Evolutionary conservation across 2,888 invertebrate species (phyloP).

Genomic region (Laspeyria flexula): DNA sequence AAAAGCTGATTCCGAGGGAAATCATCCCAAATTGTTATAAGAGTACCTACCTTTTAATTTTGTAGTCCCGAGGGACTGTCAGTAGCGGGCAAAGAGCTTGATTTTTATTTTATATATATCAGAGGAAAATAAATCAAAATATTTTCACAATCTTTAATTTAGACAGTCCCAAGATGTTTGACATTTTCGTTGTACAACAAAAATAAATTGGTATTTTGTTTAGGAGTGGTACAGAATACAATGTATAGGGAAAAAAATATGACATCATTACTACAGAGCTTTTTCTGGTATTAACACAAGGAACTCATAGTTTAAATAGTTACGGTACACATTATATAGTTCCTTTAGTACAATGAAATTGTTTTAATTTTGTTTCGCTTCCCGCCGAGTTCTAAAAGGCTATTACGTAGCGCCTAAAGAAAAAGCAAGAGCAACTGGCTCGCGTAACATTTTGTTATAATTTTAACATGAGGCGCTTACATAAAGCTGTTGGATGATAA

Average conservation of each 20-base stretch:
- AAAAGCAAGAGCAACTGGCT: conserved; percentile 31
- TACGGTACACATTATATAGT: conserved; percentile 1
- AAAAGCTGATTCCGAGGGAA: conserved; percentile 40
- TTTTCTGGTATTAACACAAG: neutral
- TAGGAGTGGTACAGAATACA: neutral
- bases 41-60: conserved; percentile 45
- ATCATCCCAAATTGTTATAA: conserved; percentile 44
- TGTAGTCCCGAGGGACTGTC: conserved; percentile 36
- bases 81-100: conserved; percentile 19
- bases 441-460: conserved; percentile 34
- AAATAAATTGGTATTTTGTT: conserved; percentile 15
- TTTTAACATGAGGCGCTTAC: conserved; percentile 39
- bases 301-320: neutral
- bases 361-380: conserved; percentile 8
- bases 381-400: conserved; percentile 13
- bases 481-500: conserved; percentile 18
- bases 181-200: conserved; percentile 10
- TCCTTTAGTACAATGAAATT: conserved; percentile 1
- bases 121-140: conserved; percentile 41
- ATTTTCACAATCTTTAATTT: conserved; percentile 41
- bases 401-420: conserved; percentile 27
- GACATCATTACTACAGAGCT: neutral
- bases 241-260: neutral
- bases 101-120: conserved; percentile 39
- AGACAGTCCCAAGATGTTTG: conserved; percentile 21